Conservation (phyloP, 2,888 invertebrate genomes). For the Noctua janthina region DNA sequence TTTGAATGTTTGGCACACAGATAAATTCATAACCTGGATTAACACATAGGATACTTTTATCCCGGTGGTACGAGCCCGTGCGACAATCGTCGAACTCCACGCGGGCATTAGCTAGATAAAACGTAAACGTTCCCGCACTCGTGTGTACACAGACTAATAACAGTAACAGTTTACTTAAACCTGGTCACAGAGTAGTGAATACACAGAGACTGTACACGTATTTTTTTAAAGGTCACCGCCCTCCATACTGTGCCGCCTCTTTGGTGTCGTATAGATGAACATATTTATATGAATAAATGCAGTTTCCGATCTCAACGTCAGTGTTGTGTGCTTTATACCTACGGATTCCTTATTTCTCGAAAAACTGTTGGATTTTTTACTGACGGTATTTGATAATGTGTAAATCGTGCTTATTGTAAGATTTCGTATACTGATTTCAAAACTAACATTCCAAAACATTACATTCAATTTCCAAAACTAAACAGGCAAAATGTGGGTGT, state of each 20-base stretch:
- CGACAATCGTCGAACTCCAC: neutral
- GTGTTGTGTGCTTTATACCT: neutral
- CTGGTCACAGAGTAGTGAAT: slow-evolving; percentile 16
- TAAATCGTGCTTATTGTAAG: neutral
- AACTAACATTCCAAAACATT: neutral
- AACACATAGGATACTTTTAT: neutral
- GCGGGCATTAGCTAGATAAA: neutral
- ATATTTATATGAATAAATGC: neutral
- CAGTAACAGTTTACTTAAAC: slow-evolving; percentile 40
- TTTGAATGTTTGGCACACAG: neutral
- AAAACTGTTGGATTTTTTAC: neutral
- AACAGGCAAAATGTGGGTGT: neutral
- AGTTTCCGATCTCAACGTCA: neutral
- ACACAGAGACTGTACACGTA: slow-evolving; percentile 2
- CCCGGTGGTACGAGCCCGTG: neutral
- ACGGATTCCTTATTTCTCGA: neutral
- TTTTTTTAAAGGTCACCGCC: neutral
- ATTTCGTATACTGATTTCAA: neutral
- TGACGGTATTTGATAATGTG: neutral
- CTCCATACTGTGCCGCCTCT: neutral
- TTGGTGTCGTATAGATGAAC: neutral
- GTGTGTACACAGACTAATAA: slow-evolving; percentile 32
- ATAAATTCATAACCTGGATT: neutral
- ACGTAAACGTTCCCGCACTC: neutral
- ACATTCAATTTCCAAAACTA: neutral